phyloP scores from a whole-genome alignment of 2,797 vertebrate genomes.

The Leptodactylus fallax region DNA sequence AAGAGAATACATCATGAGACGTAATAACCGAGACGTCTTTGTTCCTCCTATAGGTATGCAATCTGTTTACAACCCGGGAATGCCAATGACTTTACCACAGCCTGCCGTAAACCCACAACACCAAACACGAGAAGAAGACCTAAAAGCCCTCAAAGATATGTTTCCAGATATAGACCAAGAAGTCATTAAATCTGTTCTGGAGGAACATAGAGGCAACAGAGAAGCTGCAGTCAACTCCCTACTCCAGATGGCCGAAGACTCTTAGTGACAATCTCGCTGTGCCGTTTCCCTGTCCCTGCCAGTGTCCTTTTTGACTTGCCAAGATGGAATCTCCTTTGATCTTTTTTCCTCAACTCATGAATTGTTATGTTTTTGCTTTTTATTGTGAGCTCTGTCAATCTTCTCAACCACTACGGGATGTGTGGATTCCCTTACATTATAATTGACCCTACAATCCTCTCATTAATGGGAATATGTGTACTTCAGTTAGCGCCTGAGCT shows the following conservation, averaged over 20 bases:
- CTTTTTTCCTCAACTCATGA: neutral
- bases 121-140: conserved; percentile 86
- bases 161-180: conserved; percentile 95
- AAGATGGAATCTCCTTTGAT: conserved; percentile 62
- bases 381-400: conserved; percentile 42
- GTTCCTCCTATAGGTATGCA: conserved; percentile 82
- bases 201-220: conserved; percentile 92
- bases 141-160: conserved; percentile 95
- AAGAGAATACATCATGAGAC: neutral
- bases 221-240: conserved; percentile 95
- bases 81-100: conserved; percentile 86
- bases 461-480: neutral
- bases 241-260: conserved; percentile 94
- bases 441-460: neutral
- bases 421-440: conserved; percentile 23
- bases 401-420: conserved; percentile 5
- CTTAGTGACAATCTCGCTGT: conserved; percentile 74
- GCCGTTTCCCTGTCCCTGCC: conserved; percentile 25
- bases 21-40: neutral
- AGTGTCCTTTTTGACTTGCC: conserved; percentile 66
- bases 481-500: neutral
- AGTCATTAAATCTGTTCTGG: conserved; percentile 93
- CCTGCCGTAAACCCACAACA: conserved; percentile 76
- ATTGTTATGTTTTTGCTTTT: conserved; percentile 45
- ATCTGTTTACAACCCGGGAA: conserved; percentile 88